A percentile compares a stretch with the other conserved stretches of the same genome.
Conservation (phyloP, 2,113 vertebrate genomes). For the Sitta europaea region DNA sequence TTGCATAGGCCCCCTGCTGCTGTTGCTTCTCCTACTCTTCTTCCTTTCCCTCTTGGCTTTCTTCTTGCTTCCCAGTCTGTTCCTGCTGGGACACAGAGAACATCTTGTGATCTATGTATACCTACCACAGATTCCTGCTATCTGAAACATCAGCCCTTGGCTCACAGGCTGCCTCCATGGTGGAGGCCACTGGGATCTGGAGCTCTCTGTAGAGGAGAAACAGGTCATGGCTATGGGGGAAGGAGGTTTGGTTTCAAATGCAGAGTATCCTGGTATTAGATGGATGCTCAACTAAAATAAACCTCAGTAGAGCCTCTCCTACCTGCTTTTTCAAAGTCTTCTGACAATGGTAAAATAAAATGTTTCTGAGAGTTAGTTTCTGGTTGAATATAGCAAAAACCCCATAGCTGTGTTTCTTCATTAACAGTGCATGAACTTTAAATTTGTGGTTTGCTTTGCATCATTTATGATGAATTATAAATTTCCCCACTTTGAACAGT, state of each 20-base stretch:
- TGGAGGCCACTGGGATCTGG: not conserved
- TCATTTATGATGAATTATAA: not conserved
- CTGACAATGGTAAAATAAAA: not conserved
- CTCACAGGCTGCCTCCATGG: fast-evolving
- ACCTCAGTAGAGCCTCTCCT: not conserved
- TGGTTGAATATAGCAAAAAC: not conserved
- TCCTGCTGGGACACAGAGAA: not conserved
- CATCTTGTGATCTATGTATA: not conserved
- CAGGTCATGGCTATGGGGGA: not conserved
- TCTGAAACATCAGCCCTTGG: not conserved
- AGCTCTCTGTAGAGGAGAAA: not conserved
- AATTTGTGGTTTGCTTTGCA: not conserved
- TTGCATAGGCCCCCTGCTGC: not conserved
- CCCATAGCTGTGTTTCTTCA: not conserved
- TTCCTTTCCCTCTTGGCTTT: not conserved
- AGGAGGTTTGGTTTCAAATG: not conserved
- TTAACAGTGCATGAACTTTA: not conserved
- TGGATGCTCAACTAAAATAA: not conserved
- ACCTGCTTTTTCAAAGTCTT: not conserved
- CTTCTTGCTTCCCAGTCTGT: not conserved
- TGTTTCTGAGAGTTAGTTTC: not conserved
- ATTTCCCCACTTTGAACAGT: not conserved
- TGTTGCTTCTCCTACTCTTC: not conserved
- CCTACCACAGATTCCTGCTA: not conserved
- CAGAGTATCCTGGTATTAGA: not conserved